Evolutionary conservation across 2,113 vertebrate genomes (phyloP), one percentile per base, ranked within the genome.

Genomic region (Serinus canaria): DNA sequence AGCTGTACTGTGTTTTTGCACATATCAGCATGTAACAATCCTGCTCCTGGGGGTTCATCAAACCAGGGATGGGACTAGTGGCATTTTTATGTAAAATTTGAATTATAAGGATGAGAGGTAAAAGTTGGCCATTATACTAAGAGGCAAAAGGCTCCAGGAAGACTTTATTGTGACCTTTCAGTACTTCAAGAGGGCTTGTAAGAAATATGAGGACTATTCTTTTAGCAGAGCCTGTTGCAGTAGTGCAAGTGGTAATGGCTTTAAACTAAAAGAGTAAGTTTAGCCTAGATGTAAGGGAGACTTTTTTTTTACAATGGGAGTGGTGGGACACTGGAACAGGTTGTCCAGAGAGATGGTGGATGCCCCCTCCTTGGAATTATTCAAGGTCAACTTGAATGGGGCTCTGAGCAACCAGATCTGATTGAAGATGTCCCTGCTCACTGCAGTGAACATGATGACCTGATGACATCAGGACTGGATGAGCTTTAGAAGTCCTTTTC

Each of bases 21-120:
- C 12, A 37, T 3, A 3, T 18, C 35, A 87, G 5, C 11, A 41
- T 1, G 0, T 88, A 25, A 24, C 20, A 68, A 1, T 76, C 30
- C 59, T 91, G n/a, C 31, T 69, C 2, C 33, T 74, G 16, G 70
- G 52, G 55, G 25, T 89, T 22, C 25, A 50, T n/a, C 31, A 58
- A 83, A 22, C n/a, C 24, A 37, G 27, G 56, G 64, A 31, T 2
- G 2, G 46, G 10, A 77, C 31, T 22, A 44, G n/a, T 47, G 73
- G 20, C 17, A 41, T 41, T 93, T 89, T 69, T 80, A 2, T 56
- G 20, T 80, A 35, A 76, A 39, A 73, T 73, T 15, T 70, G 18
- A 58, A 53, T 70, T 72, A 13, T 1, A 53, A 90, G 13, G 15
- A 31, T 62, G 21, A 62, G 37, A 67, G 35, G 11, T 64, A 41